Evolutionary conservation across 2,797 vertebrate species (phyloP), one percentile per base, ranked within the genome.

Genomic region (Urosaurus nigricauda): DNA sequence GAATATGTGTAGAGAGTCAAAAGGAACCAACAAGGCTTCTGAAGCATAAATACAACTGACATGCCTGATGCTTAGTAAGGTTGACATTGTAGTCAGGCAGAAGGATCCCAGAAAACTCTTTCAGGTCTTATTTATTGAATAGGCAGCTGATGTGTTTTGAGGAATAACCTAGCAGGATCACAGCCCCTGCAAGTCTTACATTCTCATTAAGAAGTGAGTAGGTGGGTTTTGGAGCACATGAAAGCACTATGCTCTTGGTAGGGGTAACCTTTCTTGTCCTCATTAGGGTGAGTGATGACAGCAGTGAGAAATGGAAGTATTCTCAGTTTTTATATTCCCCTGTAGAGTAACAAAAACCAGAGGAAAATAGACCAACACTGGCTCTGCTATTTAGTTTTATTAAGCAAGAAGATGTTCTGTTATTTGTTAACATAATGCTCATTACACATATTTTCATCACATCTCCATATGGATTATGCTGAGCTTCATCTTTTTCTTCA

Each of bases 271-370:
- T 95, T 95, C 95, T 94, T 94, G 89, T 95, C 92, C 92, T 96
- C 91, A 94, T 95, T 94, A 95, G 90, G 90, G 94, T 94, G 95
- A 96, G 94, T 93, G 95, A 95, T 96, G 94, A 94, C 91, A 96
- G 94, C 90, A 94, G 85, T 74, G 93, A 92, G 92, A 96, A 94
- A 90, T 79, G 86, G 43, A 94, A 95, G 91, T 85, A 90, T 94
- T 93, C 94, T 94, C 92, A 92, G 87, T 94, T 92, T 94, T 90
- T 94, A 92, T 95, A 51, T 91, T 92, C 90, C 89, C 91, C 81
- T 90, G 47, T 65, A 95, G 60, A 93, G 91, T 91, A 94, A 94
- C 90, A 96, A 96, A 92, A 95, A 92, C 91, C 87, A 94, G 90
- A 90, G 92, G 90, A 92, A 87, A 90, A 95, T 92, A 91, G 87